A percentile compares a stretch with the other conserved stretches of the same genome.
Evolutionary conservation across 1,140 invertebrate genomes (phyloP).

Genomic region (Drosophila sechellia): DNA sequence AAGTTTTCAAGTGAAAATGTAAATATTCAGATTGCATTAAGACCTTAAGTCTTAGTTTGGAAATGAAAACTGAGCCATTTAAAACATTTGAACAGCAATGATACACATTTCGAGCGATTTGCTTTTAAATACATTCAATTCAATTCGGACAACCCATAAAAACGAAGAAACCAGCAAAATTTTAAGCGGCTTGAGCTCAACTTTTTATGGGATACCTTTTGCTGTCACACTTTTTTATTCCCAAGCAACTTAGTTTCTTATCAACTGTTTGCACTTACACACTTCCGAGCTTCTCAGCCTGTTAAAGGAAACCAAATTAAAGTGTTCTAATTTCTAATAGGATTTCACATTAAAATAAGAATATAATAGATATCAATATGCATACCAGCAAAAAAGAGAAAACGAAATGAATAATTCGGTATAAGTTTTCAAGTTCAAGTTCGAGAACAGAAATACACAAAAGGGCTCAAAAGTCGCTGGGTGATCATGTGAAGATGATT

Average conservation of each 20-base stretch:
- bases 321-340: conserved; percentile 7
- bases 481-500: not conserved
- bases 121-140: not conserved
- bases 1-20: not conserved
- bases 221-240: conserved; percentile 3
- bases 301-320: conserved; percentile 1
- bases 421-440: too few relatives aligned
- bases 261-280: conserved; percentile 33
- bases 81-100: not conserved
- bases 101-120: not conserved
- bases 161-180: conserved; percentile 1
- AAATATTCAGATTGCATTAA: not conserved
- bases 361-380: not conserved
- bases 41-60: not conserved
- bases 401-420: too few relatives aligned
- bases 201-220: conserved; percentile 17
- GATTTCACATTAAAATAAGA: conserved; percentile 2
- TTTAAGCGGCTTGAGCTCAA: conserved; percentile 34
- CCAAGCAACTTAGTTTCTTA: conserved; percentile 26
- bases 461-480: not conserved
- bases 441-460: not conserved
- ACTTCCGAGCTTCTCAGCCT: not conserved
- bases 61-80: not conserved
- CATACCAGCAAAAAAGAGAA: not conserved
- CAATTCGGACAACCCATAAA: conserved; percentile 8